These are phyloP conservation scores for Cuculus canorus DNA, from an alignment of 2,797 vertebrate genomes.

Conservation along the genomic window DNA sequence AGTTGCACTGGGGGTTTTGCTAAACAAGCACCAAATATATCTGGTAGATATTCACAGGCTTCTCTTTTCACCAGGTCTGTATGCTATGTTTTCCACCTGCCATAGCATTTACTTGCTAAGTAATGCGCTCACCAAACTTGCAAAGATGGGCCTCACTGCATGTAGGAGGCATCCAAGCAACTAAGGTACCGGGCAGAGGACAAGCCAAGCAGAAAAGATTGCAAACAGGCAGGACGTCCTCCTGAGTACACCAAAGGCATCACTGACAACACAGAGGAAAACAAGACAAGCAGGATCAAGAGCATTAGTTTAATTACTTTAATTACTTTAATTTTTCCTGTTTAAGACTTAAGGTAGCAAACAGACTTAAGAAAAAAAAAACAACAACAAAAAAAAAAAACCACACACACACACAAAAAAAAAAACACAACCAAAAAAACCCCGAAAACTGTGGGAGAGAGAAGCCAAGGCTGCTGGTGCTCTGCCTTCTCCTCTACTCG, in stretches of 20 bases:
- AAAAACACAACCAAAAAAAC: too few relatives aligned
- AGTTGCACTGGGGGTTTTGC: not conserved
- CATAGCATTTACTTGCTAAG: not conserved
- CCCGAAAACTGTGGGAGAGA: too few relatives aligned
- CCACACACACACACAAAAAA: too few relatives aligned
- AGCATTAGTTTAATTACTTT: not conserved
- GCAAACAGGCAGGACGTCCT: not conserved
- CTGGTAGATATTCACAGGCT: not conserved
- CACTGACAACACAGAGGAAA: not conserved
- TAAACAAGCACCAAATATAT: not conserved
- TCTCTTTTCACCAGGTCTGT: not conserved
- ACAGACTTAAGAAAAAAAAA: accelerated
- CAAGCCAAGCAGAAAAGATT: not conserved
- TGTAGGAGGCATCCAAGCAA: not conserved
- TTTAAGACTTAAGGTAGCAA: not conserved
- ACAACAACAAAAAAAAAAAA: too few relatives aligned
- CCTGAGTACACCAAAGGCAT: not conserved
- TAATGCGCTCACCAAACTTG: not conserved
- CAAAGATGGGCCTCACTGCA: not conserved
- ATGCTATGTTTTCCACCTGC: not conserved
- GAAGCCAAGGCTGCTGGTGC: not conserved
- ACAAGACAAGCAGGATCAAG: not conserved
- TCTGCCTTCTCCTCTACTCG: not conserved
- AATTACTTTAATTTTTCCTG: not conserved
- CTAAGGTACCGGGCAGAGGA: not conserved